Conservation (phyloP, 1,140 invertebrate genomes). For the Hypsibius dujardini region DNA sequence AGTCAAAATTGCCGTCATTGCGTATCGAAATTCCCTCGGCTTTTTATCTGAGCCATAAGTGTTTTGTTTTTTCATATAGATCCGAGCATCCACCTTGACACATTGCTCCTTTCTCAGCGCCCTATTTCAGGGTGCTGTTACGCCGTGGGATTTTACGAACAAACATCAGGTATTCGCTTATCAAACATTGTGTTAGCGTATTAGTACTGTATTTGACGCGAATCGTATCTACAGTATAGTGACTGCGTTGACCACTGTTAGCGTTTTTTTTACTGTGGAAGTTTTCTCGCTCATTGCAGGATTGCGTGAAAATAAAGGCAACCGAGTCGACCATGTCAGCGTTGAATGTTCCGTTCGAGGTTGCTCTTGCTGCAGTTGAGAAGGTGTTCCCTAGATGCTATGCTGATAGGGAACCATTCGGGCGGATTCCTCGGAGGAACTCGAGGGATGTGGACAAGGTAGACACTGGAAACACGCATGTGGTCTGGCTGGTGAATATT, state of each 20-base stretch:
- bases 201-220: too few relatives aligned
- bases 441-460: constrained; percentile 49
- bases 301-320: constrained; percentile 77
- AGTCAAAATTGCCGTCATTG: background rate
- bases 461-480: background rate
- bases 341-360: constrained; percentile 47
- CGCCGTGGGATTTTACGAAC: constrained; percentile 50
- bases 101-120: constrained; percentile 74
- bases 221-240: too few relatives aligned
- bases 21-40: constrained; percentile 7
- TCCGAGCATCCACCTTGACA: constrained; percentile 55
- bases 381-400: constrained; percentile 81
- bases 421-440: constrained; percentile 56
- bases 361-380: constrained; percentile 58
- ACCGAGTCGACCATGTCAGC: constrained; percentile 59
- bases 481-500: too few relatives aligned
- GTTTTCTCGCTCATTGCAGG: constrained; percentile 37
- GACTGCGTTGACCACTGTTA: too few relatives aligned
- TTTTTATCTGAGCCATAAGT: constrained; percentile 18
- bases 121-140: constrained; percentile 52
- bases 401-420: constrained; percentile 75
- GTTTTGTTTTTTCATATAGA: constrained; percentile 25
- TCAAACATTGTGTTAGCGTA: background rate
- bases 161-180: constrained; percentile 37
- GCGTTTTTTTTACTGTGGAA: background rate